Evolutionary conservation across 1,140 invertebrate genomes (phyloP).

Genomic region (Drosophila lacteicornis): DNA sequence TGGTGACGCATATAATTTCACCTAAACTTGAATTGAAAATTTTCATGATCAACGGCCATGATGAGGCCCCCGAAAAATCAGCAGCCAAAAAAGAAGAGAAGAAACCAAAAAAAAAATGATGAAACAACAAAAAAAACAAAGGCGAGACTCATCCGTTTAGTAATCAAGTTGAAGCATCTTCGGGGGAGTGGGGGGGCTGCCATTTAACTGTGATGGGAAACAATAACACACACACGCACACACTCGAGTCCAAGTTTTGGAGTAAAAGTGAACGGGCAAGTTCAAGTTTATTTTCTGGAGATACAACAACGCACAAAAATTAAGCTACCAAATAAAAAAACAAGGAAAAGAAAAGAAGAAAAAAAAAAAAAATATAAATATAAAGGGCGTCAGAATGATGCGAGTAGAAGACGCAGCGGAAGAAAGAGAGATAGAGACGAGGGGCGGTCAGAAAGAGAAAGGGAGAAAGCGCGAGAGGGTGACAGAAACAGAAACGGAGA

Average conservation of each 20-base stretch:
- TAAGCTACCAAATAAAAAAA: slow-evolving; percentile 61
- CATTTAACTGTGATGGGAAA: slow-evolving; percentile 54
- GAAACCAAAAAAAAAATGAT: slow-evolving; percentile 4
- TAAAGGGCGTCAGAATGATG: slow-evolving; percentile 73
- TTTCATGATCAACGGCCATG: slow-evolving; percentile 81
- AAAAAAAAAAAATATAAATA: slow-evolving; percentile 28
- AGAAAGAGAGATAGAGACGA: slow-evolving; percentile 9
- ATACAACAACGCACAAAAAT: slow-evolving; percentile 66
- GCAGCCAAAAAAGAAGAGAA: slow-evolving; percentile 8
- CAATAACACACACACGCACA: slow-evolving; percentile 29
- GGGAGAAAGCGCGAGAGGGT: slow-evolving; percentile 22
- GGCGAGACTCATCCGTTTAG: slow-evolving; percentile 36
- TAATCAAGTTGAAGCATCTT: slow-evolving; percentile 46
- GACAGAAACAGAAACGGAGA: slow-evolving; percentile 5
- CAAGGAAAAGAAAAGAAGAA: slow-evolving; percentile 3
- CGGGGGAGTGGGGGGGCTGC: slow-evolving; percentile 19
- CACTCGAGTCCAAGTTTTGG: slow-evolving; percentile 20
- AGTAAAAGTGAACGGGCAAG: slow-evolving; percentile 84
- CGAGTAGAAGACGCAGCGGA: not conserved
- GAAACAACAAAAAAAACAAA: slow-evolving; percentile 7
- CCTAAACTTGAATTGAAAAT: slow-evolving; percentile 84
- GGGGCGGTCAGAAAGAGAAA: slow-evolving; percentile 18
- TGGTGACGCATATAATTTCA: slow-evolving; percentile 74
- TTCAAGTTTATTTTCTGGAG: slow-evolving; percentile 82
- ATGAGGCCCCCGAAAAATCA: slow-evolving; percentile 45